Evolutionary conservation across 2,113 vertebrate genomes (phyloP), one percentile per base, ranked within the genome.

Genomic region (Eurypyga helias): DNA sequence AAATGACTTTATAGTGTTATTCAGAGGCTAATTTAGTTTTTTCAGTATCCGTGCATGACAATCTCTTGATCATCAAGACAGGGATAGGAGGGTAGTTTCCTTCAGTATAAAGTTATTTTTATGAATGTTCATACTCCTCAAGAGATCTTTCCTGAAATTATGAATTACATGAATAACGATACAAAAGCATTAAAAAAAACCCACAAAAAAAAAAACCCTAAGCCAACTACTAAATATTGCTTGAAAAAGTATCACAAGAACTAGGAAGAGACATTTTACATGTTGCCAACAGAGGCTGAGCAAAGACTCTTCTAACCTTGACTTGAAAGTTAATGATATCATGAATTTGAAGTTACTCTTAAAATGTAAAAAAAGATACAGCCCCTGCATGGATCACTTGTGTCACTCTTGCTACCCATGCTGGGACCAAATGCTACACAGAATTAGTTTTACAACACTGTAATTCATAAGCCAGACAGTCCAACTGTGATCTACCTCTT

Each of bases 391-490:
- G 65, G 83, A 90, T 94, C 78, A 87, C 69, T 94, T 57, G 76
- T 90, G 79, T 90, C 90, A 86, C 71, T 90, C 82, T 48, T 87
- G 21, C 57, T 95, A 90, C 72, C 85, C 93, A 96, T 76, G 79
- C 90, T 87, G 85, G 91, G 85, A 93, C 91, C 82, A 95, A 96
- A 93, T 89, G 89, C 76, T 90, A 66, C 11, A 19, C 60, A 90
- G 76, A 83, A 94, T 96, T 86, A 86, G 26, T 43, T 95, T 78
- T 61, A 86, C 60, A 94, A 81, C 72, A 79, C 43, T 66, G 76
- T 70, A 72, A 93, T 81, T 93, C 79, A 73, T 88, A 96, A 95
- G 77, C 17, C 75, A 90, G 94, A 78, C 77, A 91, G 49, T 76
- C 90, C 86, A 94, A 90, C 91, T 94, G 83, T 79, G 93, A 90